Base-by-base conservation (phyloP, 2,113 vertebrate species). In the Tragelaphus imberbis region DNA sequence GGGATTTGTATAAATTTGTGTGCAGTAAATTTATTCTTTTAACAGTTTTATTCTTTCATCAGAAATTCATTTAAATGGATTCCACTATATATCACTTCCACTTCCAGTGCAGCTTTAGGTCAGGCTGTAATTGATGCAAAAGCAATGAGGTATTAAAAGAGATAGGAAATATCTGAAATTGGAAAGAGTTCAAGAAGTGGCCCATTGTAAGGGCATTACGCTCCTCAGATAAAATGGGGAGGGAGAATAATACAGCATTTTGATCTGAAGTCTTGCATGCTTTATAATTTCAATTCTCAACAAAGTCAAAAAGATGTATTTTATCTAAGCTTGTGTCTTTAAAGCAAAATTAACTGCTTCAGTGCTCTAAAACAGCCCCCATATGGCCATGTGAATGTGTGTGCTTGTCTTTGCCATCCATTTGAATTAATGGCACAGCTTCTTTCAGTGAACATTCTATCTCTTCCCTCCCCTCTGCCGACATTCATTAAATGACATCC, bases 31-130 rank as follows among this genome's bases (percentile, higher is more conserved):
- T 99, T 98, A 98, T 99, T 99, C 98, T 97, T 98, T 98, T 98
- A 99, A 98, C 98, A 99, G 98, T 99, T 99, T 99, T 99, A 99
- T 98, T 98, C 98, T 99, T 99, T 98, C 98, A 99, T 99, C 98
- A 99, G 98, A 99, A 99, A 99, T 99, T 99, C 98, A 99, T 99
- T 99, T 99, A 98, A 99, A 98, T 99, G 97, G 98, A 98, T 98
- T 98, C 97, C 58, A 88, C 98, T 97, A 98, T 99, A 99, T 98
- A 99, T 99, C 98, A 98, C 95, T 98, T 98, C 97, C 94, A 98
- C 77, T 98, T 98, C 98, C 97, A 98, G 95, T 95, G 98, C 97
- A 98, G 97, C 98, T 98, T 98, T 98, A 98, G 98, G 98, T 99
- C 98, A 99, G 97, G 93, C 96, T 98, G 96, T 98, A 99, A 99